Evolutionary conservation across 2,113 vertebrate genomes (phyloP), one percentile per base, ranked within the genome.

Genomic region (Danionella cerebrum): DNA sequence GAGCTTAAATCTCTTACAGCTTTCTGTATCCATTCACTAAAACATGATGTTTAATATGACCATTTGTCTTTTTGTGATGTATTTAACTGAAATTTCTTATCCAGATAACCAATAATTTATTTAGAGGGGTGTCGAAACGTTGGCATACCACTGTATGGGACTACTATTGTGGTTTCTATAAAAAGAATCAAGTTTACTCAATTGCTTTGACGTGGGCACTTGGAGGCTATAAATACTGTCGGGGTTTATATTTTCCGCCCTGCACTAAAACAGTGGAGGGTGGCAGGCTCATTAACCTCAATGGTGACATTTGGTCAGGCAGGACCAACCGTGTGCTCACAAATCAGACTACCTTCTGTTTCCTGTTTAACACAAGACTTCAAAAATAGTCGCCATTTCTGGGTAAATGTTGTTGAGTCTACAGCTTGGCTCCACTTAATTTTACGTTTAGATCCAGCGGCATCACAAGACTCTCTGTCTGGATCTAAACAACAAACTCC

Each of bases 341-440:
- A 65, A 82, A 84, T 12, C 85, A 78, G 42, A 64, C 79, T 76
- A 74, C 78, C 76, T 83, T 84, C 77, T 79, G 79, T 81, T 84
- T 86, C 84, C 85, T 89, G 86, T 86, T 82, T 80, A 80, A 72
- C 83, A 81, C 78, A 78, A 80, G 69, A 70, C 58, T 85, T 86
- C n/a, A 87, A 89, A 88, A 91, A 89, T 89, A 90, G 83, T 80
- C 77, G 76, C 78, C 33, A 4, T 33, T 55, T 57, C 39, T 51
- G 79, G 79, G 70, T 82, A 87, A 80, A 72, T 77, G 73, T 84
- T 84, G 77, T 81, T 84, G 77, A 79, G 79, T 82, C 77, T 81
- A 21, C 44, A 19, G 57, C 19, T 21, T 6, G 51, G 5, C 31
- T 35, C 9, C 8, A 29, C 51, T 51, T 47, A 14, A 19, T 50